phyloP scores from a whole-genome alignment of 2,797 vertebrate genomes.

The Hipposideros larvatus region DNA sequence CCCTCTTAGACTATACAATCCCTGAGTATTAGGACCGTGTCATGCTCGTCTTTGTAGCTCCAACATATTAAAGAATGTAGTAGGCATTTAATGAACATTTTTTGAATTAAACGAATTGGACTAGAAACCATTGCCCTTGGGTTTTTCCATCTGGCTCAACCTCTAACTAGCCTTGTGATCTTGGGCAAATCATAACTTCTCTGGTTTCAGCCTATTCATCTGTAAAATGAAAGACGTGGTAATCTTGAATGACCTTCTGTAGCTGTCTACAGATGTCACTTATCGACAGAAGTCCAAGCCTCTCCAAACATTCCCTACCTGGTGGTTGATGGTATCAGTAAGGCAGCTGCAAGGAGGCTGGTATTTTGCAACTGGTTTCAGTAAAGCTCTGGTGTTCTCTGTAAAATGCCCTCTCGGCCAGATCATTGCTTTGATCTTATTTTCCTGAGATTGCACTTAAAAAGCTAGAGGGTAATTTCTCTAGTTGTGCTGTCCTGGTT shows the following conservation, averaged over 20 bases:
- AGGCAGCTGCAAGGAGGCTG: neutral
- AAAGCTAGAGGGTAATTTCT: constrained; percentile 69
- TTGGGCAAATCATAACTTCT: neutral
- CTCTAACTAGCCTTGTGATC: neutral
- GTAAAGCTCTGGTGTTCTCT: constrained; percentile 9
- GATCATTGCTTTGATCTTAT: constrained; percentile 56
- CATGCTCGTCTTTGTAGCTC: neutral
- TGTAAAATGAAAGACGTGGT: neutral
- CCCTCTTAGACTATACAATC: neutral
- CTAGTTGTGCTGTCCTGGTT: constrained; percentile 65
- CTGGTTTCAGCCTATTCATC: neutral
- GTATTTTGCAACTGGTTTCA: constrained; percentile 51
- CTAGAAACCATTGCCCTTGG: neutral
- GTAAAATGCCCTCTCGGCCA: neutral
- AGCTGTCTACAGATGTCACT: neutral
- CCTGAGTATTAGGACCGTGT: neutral
- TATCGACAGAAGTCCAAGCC: neutral
- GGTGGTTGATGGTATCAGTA: neutral
- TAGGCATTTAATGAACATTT: neutral
- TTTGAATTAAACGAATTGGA: neutral
- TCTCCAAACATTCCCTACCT: neutral
- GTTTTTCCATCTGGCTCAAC: neutral
- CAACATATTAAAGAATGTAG: neutral
- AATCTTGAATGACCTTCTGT: neutral
- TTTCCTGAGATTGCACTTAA: constrained; percentile 71